A percentile compares a stretch with the other conserved stretches of the same genome.
Evolutionary conservation across 2,888 invertebrate genomes (phyloP).

Genomic region (Rhagonycha lutea): DNA sequence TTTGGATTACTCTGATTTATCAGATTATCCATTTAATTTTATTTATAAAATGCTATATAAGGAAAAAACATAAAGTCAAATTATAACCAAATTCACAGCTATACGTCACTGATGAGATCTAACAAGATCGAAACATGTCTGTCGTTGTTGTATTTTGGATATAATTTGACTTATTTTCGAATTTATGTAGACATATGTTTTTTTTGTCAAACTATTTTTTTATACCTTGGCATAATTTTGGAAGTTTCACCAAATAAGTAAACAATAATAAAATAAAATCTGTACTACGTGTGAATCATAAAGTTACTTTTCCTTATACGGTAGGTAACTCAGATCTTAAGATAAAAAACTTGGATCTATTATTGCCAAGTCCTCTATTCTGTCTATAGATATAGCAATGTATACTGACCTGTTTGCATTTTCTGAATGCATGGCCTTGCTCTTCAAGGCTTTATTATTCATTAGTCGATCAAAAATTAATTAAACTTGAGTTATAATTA

Average conservation of each 20-base stretch:
- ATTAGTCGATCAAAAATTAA: slow-evolving; percentile 9
- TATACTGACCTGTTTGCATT: slow-evolving; percentile 7
- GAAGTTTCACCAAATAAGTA: not conserved
- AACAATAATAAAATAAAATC: not conserved
- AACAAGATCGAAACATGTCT: too few relatives aligned
- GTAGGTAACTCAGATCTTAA: slow-evolving; percentile 6
- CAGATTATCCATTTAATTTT: too few relatives aligned
- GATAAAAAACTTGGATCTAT: slow-evolving; percentile 5
- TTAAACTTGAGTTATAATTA: not conserved
- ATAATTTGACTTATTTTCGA: too few relatives aligned
- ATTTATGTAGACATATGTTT: not conserved
- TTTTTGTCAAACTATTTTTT: not conserved
- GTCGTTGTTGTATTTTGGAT: too few relatives aligned
- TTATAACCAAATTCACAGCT: too few relatives aligned
- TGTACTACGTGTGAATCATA: slow-evolving; percentile 16
- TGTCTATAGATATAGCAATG: slow-evolving; percentile 10
- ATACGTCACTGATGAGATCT: too few relatives aligned
- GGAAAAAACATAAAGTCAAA: too few relatives aligned
- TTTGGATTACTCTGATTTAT: too few relatives aligned
- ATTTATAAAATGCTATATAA: too few relatives aligned
- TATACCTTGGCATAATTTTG: not conserved
- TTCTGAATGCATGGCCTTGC: slow-evolving; percentile 9
- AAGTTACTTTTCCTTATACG: slow-evolving; percentile 14
- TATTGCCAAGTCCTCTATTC: slow-evolving; percentile 1
- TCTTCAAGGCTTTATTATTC: slow-evolving; percentile 9